These are phyloP conservation scores for Stratiomys singularior DNA, from an alignment of 2,888 invertebrate genomes.

Conservation along the genomic window DNA sequence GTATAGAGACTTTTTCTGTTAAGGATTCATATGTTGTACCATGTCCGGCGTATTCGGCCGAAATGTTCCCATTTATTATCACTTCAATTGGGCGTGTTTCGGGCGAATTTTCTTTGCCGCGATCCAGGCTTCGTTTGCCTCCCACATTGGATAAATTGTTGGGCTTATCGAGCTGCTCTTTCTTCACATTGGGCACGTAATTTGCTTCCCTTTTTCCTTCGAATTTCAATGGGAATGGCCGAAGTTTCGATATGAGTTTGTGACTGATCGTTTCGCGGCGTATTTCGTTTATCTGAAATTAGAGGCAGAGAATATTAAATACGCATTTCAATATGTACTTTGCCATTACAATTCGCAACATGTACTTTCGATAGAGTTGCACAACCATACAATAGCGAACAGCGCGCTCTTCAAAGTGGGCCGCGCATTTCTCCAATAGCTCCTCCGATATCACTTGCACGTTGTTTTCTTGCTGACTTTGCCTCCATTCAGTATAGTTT, in stretches of 20 bases:
- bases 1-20: too few species aligned
- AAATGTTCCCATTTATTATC: too few species aligned
- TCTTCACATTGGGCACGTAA: not conserved
- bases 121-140: not conserved
- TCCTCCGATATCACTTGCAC: not conserved
- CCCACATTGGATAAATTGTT: not conserved
- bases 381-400: slow-evolving; percentile 59
- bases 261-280: slow-evolving; percentile 42
- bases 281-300: slow-evolving; percentile 49
- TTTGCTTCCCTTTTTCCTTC: slow-evolving; percentile 4
- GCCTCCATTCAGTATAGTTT: slow-evolving; percentile 29
- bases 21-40: too few species aligned
- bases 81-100: too few species aligned
- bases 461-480: not conserved
- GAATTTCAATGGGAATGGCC: not conserved
- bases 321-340: too few species aligned
- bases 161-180: not conserved
- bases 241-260: slow-evolving; percentile 39
- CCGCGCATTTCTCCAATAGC: slow-evolving; percentile 55
- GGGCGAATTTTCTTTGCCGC: not conserved
- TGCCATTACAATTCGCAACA: slow-evolving; percentile 62
- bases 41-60: too few species aligned
- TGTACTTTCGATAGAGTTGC: slow-evolving; percentile 59
- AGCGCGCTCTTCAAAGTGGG: slow-evolving; percentile 58
- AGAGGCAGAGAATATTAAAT: not conserved